A percentile compares a stretch with the other conserved stretches of the same genome.
phyloP scores from a whole-genome alignment of 2,113 vertebrate species.

The Orthonyx spaldingii region DNA sequence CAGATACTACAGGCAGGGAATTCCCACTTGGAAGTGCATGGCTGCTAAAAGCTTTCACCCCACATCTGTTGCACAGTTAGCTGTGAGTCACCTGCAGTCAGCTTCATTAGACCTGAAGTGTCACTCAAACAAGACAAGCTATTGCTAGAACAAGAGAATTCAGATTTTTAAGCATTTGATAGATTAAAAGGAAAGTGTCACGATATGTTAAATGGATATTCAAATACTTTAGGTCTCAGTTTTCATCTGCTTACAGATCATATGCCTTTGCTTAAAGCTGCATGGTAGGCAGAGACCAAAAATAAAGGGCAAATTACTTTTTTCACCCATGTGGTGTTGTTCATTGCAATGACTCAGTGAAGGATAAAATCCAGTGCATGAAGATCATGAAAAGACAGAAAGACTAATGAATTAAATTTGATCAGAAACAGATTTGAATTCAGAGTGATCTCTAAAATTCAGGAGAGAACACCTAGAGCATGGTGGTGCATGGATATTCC shows the following conservation, averaged over 20 bases:
- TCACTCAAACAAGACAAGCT: conserved; percentile 66
- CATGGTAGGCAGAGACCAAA: conserved; percentile 43
- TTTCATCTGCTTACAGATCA: conserved; percentile 16
- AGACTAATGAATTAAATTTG: conserved; percentile 10
- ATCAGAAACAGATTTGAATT: conserved; percentile 11
- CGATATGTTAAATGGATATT: conserved; percentile 59
- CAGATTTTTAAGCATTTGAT: conserved; percentile 49
- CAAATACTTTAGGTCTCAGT: conserved; percentile 36
- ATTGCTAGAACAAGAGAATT: conserved; percentile 58
- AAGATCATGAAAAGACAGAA: conserved; percentile 28
- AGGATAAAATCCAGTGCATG: conserved; percentile 20
- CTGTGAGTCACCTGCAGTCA: conserved; percentile 64
- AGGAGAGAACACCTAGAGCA: neutral
- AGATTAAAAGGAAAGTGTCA: conserved; percentile 65
- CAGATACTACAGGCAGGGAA: conserved; percentile 45
- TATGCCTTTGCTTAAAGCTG: conserved; percentile 27
- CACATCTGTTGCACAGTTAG: conserved; percentile 50
- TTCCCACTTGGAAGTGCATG: conserved; percentile 49
- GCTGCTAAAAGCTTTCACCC: conserved; percentile 63
- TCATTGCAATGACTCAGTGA: conserved; percentile 44
- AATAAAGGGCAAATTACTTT: conserved; percentile 4
- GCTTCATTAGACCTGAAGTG: conserved; percentile 55
- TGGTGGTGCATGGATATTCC: neutral
- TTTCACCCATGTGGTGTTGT: conserved; percentile 15
- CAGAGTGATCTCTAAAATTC: neutral